Base-by-base conservation (phyloP, 2,113 vertebrate genomes). In the Tenebrosternarchus preto region DNA sequence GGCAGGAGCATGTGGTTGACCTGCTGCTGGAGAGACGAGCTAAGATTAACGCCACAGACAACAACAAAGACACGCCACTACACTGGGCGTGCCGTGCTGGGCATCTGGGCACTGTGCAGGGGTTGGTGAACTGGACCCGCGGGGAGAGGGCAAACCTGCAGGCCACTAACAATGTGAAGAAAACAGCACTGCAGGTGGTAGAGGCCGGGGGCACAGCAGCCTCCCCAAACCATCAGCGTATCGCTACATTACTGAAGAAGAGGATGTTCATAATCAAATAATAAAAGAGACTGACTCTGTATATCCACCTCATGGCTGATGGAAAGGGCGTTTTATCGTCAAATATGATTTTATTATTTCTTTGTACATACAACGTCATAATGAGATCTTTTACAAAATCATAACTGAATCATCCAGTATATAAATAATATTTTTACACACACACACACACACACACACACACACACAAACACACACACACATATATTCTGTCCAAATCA, bases 201-300 rank as follows among this genome's bases (percentile, higher is more conserved):
- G 90, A 93, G 78, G 73, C 75, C 1, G 87, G 16, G 33, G 31
- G 76, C 53, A 92, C 87, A 5, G 57, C 82, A n/a, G n/a, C n/a
- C n/a, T n/a, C n/a, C n/a, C n/a, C n/a, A 25, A 89, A 85, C 27
- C 90, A 94, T 33, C 86, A 87, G 85, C 84, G 78, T 60, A 92
- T 93, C 27, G 80, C 83, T 50, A 81, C 77, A 4, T 83, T 93
- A 70, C 80, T 95, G 76, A 94, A 90, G 85, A 95, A 86, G 82
- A 94, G 93, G 88, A 93, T 94, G 93, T 78, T 93, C 50, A 80
- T 95, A 22, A 87, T 87, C 17, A 95, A 89, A 88, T 94, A 89
- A 88, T 67, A 4, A 24, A 19, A n/a, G 22, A 19, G n/a, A 27
- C 20, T 22, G 19, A 17, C 24, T n/a, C 20, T 73, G 7, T 61